Conservation (phyloP, 1,140 invertebrate genomes). For the Doryteuthis pealeii region DNA sequence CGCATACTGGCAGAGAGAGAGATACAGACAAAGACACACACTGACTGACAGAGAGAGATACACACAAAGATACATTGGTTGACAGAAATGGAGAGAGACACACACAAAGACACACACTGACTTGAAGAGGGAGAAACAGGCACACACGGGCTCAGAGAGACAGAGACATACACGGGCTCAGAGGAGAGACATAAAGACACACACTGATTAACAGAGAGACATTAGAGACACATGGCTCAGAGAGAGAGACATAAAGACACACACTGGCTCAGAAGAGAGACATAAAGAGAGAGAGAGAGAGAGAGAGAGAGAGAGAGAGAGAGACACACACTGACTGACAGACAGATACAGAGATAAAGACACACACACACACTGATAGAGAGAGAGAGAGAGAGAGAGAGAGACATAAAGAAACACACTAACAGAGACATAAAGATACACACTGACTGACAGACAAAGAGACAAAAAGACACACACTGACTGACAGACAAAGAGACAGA, state of each 20-base stretch:
- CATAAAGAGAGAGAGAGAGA: background rate
- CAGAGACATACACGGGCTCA: too few relatives aligned
- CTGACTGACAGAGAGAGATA: background rate
- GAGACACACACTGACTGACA: too few relatives aligned
- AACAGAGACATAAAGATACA: background rate
- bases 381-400: background rate
- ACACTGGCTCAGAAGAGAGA: background rate
- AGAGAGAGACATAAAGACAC: background rate
- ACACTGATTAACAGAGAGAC: background rate
- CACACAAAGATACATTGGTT: background rate
- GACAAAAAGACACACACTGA: background rate
- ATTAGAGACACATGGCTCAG: background rate
- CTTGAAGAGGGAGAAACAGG: background rate
- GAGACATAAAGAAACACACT: background rate
- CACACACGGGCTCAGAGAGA: too few relatives aligned
- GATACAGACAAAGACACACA: background rate
- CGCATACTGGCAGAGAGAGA: too few relatives aligned
- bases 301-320: background rate
- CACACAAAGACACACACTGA: background rate
- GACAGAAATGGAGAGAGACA: background rate
- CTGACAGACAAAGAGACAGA: background rate
- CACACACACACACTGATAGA: too few relatives aligned
- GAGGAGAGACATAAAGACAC: too few relatives aligned
- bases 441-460: too few relatives aligned
- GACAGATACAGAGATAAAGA: too few relatives aligned